These are phyloP conservation scores for Misgurnus mizolepis DNA, from an alignment of 2,113 vertebrate species.

Conservation along the genomic window DNA sequence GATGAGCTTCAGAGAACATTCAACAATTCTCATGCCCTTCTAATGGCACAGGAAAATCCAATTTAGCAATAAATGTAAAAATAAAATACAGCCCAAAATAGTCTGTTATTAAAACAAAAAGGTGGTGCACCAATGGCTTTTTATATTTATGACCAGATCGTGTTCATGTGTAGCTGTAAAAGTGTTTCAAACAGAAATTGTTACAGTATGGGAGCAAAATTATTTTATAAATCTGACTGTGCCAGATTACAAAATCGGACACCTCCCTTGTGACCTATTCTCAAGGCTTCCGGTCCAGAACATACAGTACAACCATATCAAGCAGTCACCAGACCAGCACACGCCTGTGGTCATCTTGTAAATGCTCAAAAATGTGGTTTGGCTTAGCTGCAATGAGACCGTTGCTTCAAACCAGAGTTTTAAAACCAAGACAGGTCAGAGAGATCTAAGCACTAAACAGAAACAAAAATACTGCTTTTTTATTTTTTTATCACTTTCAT, in stretches of 20 bases:
- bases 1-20: constrained; percentile 20
- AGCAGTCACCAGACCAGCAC: neutral
- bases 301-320: neutral
- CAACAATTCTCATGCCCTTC: constrained; percentile 21
- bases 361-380: neutral
- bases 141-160: neutral
- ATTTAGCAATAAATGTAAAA: neutral
- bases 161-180: neutral
- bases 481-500: too few relatives aligned
- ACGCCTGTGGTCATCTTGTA: constrained; percentile 14
- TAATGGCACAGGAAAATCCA: constrained; percentile 31
- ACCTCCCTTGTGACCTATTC: neutral
- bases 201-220: neutral
- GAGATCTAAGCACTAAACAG: neutral
- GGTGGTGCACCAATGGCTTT: neutral
- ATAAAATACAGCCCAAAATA: neutral
- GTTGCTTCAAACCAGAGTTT: neutral
- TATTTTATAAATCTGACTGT: neutral
- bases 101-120: neutral
- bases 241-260: neutral
- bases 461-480: neutral
- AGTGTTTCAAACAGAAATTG: neutral
- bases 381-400: neutral
- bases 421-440: neutral
- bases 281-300: neutral